A percentile compares a stretch with the other conserved stretches of the same genome.
Conservation (phyloP, 2,888 invertebrate genomes). For the Polydrusus tereticollis region DNA sequence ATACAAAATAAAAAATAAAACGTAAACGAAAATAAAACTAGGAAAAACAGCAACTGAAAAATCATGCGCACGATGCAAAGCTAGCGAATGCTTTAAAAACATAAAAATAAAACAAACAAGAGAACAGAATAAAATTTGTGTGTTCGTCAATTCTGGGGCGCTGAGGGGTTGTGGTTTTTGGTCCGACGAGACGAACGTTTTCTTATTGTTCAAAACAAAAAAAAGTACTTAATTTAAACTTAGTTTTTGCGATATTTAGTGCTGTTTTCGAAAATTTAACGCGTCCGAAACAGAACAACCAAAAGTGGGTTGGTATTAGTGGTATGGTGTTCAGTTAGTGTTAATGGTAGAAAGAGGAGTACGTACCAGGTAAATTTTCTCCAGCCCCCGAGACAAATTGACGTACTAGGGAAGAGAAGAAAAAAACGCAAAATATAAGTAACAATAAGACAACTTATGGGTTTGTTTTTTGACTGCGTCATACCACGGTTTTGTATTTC, state of each 20-base stretch:
- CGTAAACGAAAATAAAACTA: constrained; percentile 59
- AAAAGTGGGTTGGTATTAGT: constrained; percentile 63
- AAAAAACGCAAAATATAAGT: constrained; percentile 69
- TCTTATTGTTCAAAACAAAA: not conserved
- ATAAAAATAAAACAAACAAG: constrained; percentile 49
- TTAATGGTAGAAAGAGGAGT: constrained; percentile 66
- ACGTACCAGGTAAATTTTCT: constrained; percentile 70
- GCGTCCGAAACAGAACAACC: constrained; percentile 67
- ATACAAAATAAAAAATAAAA: constrained; percentile 57
- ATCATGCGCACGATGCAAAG: constrained; percentile 67
- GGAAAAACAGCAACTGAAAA: constrained; percentile 59
- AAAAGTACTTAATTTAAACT: not conserved
- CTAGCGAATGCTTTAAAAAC: constrained; percentile 52
- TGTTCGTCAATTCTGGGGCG: constrained; percentile 66
- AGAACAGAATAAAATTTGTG: constrained; percentile 49
- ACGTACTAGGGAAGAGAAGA: constrained; percentile 70
- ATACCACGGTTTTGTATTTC: constrained; percentile 37
- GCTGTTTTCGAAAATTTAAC: constrained; percentile 43
- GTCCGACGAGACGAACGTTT: constrained; percentile 49
- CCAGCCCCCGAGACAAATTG: constrained; percentile 70
- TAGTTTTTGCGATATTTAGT: constrained; percentile 4
- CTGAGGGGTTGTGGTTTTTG: constrained; percentile 56
- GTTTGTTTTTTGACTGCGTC: constrained; percentile 29
- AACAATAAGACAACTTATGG: constrained; percentile 64
- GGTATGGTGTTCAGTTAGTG: constrained; percentile 66